These are phyloP conservation scores for Cladopsammia gracilis DNA, from an alignment of 64 coral and sea anemone genomes.

Conservation along the genomic window DNA sequence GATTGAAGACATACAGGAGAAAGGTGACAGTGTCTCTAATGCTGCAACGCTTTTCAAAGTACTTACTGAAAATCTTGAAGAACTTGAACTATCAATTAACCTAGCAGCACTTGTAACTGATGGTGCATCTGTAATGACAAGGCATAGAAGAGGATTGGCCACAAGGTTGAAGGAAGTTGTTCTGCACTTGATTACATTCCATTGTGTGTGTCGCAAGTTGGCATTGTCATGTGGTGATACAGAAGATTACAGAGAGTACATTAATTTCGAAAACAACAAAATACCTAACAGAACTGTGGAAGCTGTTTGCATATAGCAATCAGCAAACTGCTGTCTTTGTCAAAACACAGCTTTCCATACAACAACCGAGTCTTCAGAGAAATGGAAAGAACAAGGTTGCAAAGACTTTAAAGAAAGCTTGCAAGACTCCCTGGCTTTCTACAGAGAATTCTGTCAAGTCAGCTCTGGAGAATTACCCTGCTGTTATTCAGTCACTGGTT, in stretches of 20 bases:
- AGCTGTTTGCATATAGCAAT: too few relatives aligned
- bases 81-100: conserved; percentile 4
- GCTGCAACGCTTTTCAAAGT: conserved; percentile 26
- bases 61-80: neutral
- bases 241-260: neutral
- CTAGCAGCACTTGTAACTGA: neutral
- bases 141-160: neutral
- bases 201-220: neutral
- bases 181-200: neutral
- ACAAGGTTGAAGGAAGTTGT: neutral
- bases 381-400: conserved; percentile 7
- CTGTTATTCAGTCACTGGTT: neutral
- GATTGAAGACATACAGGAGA: neutral
- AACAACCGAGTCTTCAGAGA: neutral
- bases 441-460: neutral
- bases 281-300: neutral
- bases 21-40: conserved; percentile 11
- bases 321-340: neutral
- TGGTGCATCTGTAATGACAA: conserved; percentile 1
- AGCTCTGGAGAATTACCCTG: conserved; percentile 29
- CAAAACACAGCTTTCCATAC: neutral
- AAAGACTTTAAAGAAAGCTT: too few relatives aligned
- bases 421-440: neutral
- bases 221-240: conserved; percentile 26
- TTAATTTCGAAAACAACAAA: conserved; percentile 12